Conservation (phyloP, 2,113 vertebrate species). For the Tachuris rubrigastra region DNA sequence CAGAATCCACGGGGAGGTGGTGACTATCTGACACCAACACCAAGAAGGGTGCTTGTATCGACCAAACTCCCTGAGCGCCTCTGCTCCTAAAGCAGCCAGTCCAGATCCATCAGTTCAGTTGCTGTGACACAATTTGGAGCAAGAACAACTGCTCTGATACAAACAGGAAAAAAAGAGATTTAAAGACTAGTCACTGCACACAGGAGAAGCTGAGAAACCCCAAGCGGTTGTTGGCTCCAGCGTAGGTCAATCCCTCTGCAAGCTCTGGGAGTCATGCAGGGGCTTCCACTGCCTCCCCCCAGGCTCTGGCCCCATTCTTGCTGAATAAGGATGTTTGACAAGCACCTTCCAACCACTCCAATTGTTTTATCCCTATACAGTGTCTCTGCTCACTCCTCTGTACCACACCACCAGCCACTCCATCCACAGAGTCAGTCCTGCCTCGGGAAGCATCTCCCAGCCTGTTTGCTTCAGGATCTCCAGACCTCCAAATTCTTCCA, state of each 20-base stretch:
- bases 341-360: not conserved
- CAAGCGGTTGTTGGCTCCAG: not conserved
- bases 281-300: not conserved
- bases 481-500: not conserved
- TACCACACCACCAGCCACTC: not conserved
- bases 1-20: rapidly evolving
- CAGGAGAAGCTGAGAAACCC: not conserved
- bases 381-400: not conserved
- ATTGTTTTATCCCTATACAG: not conserved
- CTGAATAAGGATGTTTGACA: not conserved
- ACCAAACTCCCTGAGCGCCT: rapidly evolving
- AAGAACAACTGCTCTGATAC: not conserved
- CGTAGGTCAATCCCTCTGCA: not conserved
- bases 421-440: not conserved
- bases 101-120: not conserved
- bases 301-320: not conserved
- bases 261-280: not conserved
- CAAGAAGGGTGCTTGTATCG: rapidly evolving
- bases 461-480: not conserved
- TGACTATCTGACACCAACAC: not conserved
- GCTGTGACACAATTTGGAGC: not conserved
- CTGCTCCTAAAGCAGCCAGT: not conserved
- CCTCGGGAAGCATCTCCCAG: not conserved
- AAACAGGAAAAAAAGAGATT: not conserved
- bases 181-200: not conserved